phyloP scores from a whole-genome alignment of 2,113 vertebrate genomes.

The Euleptes europaea region DNA sequence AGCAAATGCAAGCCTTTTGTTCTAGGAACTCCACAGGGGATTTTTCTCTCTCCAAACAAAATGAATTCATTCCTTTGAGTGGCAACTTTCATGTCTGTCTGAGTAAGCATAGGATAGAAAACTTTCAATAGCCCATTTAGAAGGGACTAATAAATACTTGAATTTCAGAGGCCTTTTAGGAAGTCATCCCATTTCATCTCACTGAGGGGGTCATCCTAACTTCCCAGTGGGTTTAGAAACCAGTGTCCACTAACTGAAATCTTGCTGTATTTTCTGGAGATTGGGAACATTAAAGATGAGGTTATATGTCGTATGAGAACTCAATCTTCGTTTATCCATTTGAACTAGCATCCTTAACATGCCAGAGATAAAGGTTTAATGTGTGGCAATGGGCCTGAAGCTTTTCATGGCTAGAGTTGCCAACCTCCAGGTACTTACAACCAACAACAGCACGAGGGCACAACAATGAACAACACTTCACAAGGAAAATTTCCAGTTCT shows the following conservation, averaged over 20 bases:
- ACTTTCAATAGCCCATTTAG: background rate
- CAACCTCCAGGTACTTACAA: too few relatives aligned
- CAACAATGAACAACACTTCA: too few relatives aligned
- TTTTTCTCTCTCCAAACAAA: background rate
- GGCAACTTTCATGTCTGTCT: background rate
- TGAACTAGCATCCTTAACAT: too few relatives aligned
- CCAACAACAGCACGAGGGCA: too few relatives aligned
- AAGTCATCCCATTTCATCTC: background rate
- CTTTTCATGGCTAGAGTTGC: too few relatives aligned
- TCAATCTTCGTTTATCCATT: too few relatives aligned
- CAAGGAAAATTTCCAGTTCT: too few relatives aligned
- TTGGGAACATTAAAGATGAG: background rate
- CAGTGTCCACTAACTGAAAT: background rate
- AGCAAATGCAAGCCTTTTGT: constrained; percentile 32
- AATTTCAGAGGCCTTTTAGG: background rate
- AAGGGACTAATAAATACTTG: background rate
- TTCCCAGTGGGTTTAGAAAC: background rate
- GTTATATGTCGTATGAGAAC: background rate
- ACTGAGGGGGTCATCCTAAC: background rate
- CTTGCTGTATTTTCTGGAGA: background rate
- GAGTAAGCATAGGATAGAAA: constrained; percentile 6
- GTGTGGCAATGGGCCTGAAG: too few relatives aligned
- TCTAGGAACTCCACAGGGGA: constrained; percentile 37
- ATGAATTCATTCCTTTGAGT: background rate
- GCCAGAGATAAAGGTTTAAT: too few relatives aligned